Conservation (phyloP, 2,797 vertebrate genomes). For the Cuculus canorus region DNA sequence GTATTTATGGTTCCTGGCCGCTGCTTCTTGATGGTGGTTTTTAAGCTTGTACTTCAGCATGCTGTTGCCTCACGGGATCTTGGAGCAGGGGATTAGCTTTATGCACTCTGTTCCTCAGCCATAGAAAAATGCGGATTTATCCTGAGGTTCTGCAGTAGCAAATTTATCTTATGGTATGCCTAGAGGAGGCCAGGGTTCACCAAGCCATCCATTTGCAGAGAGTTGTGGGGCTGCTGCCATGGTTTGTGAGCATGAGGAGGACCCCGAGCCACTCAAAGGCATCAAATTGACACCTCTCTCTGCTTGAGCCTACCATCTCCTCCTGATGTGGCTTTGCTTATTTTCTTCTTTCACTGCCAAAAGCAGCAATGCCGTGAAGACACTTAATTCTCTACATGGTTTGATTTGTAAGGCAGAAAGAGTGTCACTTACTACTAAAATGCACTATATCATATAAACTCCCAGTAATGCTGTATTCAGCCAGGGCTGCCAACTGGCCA, state of each 20-base stretch:
- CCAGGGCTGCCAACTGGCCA: not conserved
- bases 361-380: not conserved
- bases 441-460: not conserved
- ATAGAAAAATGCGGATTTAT: not conserved
- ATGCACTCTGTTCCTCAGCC: fast-evolving
- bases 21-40: not conserved
- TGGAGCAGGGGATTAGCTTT: not conserved
- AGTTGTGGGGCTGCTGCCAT: not conserved
- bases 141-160: not conserved
- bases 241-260: not conserved
- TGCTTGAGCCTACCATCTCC: not conserved
- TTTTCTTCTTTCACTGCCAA: not conserved
- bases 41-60: not conserved
- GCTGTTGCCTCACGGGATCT: not conserved
- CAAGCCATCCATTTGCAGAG: not conserved
- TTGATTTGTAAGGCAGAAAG: not conserved
- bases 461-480: not conserved
- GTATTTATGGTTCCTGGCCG: slow-evolving; percentile 12
- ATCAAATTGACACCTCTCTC: not conserved
- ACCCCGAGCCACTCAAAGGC: not conserved
- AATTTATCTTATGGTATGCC: not conserved
- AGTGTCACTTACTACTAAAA: slow-evolving; percentile 10
- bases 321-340: not conserved
- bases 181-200: not conserved
- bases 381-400: not conserved